Conservation (phyloP, 2,113 vertebrate genomes). For the Syngnathus scovelli region DNA sequence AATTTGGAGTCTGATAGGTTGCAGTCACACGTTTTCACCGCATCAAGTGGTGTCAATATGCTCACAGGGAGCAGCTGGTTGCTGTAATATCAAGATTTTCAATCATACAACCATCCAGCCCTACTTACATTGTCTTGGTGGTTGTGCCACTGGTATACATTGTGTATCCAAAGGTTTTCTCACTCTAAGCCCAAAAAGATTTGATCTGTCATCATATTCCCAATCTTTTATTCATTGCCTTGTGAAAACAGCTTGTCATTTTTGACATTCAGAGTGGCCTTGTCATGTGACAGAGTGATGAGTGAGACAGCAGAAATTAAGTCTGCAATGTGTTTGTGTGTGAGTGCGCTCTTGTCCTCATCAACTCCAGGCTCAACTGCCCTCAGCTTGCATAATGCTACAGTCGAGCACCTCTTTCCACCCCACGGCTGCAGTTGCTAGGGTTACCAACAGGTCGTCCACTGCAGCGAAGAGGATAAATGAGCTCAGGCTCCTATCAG, state of each 20-base stretch:
- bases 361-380: conserved; percentile 42
- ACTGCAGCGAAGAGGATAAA: conserved; percentile 47
- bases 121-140: too few relatives aligned
- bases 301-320: conserved; percentile 17
- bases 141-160: too few relatives aligned
- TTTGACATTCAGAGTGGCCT: conserved; percentile 28
- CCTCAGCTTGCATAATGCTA: conserved; percentile 50
- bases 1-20: too few relatives aligned
- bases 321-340: not conserved
- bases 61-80: too few relatives aligned
- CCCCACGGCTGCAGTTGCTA: conserved; percentile 51
- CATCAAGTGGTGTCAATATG: too few relatives aligned
- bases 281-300: conserved; percentile 11
- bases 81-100: too few relatives aligned
- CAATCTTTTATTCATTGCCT: conserved; percentile 14
- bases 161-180: too few relatives aligned
- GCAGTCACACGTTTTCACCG: too few relatives aligned
- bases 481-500: conserved; percentile 52
- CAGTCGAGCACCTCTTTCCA: conserved; percentile 43
- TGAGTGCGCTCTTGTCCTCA: conserved; percentile 19
- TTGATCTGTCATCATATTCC: not conserved
- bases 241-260: not conserved
- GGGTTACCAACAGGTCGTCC: conserved; percentile 55
- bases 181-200: not conserved
- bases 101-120: too few relatives aligned